Percentiles rank a stretch among this genome's conserved stretches.
phyloP scores from a whole-genome alignment of 2,113 vertebrate species.

The Promerops cafer region DNA sequence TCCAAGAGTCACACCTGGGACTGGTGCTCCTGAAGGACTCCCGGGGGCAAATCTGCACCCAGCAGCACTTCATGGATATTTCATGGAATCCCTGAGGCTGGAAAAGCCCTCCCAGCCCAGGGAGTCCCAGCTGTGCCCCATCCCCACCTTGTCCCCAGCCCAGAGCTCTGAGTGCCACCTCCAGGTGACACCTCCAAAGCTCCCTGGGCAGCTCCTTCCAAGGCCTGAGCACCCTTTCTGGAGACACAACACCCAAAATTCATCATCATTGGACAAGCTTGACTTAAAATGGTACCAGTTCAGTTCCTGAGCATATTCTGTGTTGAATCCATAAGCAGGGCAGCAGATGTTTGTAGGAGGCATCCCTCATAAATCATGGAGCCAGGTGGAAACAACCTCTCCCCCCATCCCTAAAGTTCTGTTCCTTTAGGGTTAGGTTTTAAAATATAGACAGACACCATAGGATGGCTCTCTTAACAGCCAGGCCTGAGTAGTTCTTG shows the following conservation, averaged over 20 bases:
- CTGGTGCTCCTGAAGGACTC: neutral
- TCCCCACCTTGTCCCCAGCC: neutral
- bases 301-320: neutral
- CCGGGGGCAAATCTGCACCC: neutral
- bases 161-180: neutral
- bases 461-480: neutral
- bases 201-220: neutral
- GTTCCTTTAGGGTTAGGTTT: neutral
- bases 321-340: neutral
- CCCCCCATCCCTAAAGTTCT: neutral
- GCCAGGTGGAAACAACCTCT: neutral
- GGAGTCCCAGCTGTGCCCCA: accelerated
- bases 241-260: neutral
- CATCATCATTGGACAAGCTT: neutral
- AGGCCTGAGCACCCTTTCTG: neutral
- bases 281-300: neutral
- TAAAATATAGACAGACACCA: neutral
- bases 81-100: neutral
- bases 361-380: neutral
- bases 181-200: neutral
- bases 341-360: neutral
- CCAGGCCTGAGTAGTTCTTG: neutral
- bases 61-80: neutral
- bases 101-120: neutral
- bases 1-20: neutral